Base-by-base conservation (phyloP, 2,888 invertebrate genomes). In the Xanthia togata region DNA sequence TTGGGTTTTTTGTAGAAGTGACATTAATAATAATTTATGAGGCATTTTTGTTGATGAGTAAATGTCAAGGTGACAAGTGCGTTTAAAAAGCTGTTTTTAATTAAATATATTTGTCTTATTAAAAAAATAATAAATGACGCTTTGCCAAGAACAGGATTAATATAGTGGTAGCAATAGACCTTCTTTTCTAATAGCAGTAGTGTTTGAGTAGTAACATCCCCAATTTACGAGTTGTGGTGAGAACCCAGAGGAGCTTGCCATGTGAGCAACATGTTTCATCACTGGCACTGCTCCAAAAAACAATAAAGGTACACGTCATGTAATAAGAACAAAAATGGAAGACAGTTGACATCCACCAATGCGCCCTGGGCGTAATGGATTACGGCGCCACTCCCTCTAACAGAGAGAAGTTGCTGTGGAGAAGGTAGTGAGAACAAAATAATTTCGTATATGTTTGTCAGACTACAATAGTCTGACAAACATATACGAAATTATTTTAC, bases 21-120 rank as follows among this genome's bases (percentile, higher is more conserved):
- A 53, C 70, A 70, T 68, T 60, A 23, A 1, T 60, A 26, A 1
- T 6, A n/a, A n/a, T 8, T n/a, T n/a, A 1, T 17, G 11, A 41
- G 9, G 17, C 31, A 2, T 44, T 76, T 41, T 41, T 17, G 17
- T n/a, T 26, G 11, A 35, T 57, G n/a, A n/a, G 35, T 31, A 67
- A 57, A 60, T 53, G 50, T 67, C 47, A 79, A 79, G 60, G 55
- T 55, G 38, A 60, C 11, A 20, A 44, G 1, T 14, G n/a, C 50
- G 1, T 53, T 26, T 35, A 53, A 23, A 50, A 70, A 41, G 12
- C 2, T 35, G 9, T 60, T 69, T 78, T 70, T 44, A 35, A 57
- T 70, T 44, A 35, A 57, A 64, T 35, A 47, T 0, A 31, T 14
- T 57, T 14, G 57, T 14, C 11, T n/a, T n/a, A 5, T 55, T 14